Conservation (phyloP, 2,113 vertebrate species). For the Hypocryptadius cinnamomeus region DNA sequence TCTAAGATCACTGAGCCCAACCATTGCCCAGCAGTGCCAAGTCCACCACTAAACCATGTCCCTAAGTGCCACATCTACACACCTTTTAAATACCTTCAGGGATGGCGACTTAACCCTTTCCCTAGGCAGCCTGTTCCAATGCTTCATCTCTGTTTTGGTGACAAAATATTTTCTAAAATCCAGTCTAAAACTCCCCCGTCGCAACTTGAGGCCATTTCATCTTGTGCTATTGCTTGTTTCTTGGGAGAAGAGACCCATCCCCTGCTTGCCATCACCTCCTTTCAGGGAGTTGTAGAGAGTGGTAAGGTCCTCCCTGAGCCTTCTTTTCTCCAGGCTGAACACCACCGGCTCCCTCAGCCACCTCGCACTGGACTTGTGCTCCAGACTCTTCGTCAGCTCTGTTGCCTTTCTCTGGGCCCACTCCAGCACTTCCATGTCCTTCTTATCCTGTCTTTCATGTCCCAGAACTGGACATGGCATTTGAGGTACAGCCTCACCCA, state of each 20-base stretch:
- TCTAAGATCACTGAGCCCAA: background rate
- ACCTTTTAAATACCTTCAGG: background rate
- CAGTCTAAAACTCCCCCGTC: background rate
- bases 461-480: background rate
- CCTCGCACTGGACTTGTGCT: background rate
- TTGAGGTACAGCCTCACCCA: rapidly evolving
- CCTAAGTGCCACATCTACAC: background rate
- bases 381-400: background rate
- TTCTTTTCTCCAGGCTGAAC: background rate
- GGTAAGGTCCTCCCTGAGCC: background rate
- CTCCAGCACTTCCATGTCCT: background rate
- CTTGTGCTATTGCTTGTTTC: background rate
- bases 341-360: background rate
- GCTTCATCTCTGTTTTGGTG: background rate
- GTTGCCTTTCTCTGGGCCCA: background rate
- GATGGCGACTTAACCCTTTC: background rate
- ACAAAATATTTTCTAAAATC: background rate
- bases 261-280: background rate
- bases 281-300: background rate
- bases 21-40: background rate
- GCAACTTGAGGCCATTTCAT: background rate
- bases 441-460: background rate
- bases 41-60: background rate
- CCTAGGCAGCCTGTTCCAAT: background rate
- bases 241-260: background rate